Conservation (phyloP, 1,140 invertebrate species). For the Drosophila lacteicornis region DNA sequence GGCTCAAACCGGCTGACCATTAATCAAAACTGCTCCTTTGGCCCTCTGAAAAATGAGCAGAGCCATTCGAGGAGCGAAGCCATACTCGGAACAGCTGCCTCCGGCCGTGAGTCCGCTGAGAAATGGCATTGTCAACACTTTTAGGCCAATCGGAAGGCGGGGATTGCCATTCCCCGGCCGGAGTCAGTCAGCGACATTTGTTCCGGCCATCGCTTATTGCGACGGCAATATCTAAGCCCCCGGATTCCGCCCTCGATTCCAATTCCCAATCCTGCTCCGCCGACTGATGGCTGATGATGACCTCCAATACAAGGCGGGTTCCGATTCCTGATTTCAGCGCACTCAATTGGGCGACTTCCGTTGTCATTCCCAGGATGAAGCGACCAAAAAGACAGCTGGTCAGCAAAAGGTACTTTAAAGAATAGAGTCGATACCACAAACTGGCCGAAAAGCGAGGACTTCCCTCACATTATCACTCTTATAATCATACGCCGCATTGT, state of each 20-base stretch:
- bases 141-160: conserved; percentile 67
- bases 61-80: conserved; percentile 8
- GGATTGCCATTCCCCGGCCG: conserved; percentile 13
- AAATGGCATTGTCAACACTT: conserved; percentile 77
- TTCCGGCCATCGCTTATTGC: conserved; percentile 50
- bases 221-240: conserved; percentile 20
- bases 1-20: conserved; percentile 66
- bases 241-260: conserved; percentile 12
- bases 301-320: conserved; percentile 27
- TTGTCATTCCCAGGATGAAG: neutral
- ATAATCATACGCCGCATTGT: conserved; percentile 74
- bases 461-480: conserved; percentile 38
- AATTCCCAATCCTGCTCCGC: conserved; percentile 2
- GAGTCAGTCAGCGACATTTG: conserved; percentile 43
- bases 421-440: conserved; percentile 26
- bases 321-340: conserved; percentile 50
- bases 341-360: conserved; percentile 69
- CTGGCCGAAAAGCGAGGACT: conserved; percentile 15
- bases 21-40: conserved; percentile 70
- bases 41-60: conserved; percentile 47
- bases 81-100: conserved; percentile 34
- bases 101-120: conserved; percentile 30
- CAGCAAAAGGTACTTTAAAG: conserved; percentile 47
- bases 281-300: conserved; percentile 39
- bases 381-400: conserved; percentile 14